Evolutionary conservation across 2,888 invertebrate genomes (phyloP), one percentile per base, ranked within the genome.

Genomic region (Xanthorhoe spadicearia): DNA sequence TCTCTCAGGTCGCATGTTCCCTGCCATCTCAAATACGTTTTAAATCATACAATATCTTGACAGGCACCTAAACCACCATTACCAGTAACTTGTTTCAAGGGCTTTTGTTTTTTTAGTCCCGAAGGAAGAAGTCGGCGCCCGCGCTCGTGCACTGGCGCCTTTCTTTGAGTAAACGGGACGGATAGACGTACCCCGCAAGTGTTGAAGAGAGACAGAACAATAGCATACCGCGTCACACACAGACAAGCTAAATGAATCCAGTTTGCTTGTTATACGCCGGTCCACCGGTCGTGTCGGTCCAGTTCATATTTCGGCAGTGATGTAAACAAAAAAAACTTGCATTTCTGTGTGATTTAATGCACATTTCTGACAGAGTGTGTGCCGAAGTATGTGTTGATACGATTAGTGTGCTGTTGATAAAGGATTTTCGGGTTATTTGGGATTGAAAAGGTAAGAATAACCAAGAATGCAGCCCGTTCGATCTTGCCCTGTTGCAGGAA

Each of bases 401-500:
- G 78, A 76, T 54, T 68, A 69, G 68, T 77, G 72, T 57, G 70
- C 72, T 72, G 78, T 71, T 74, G 63, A 62, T 57, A 56, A 66
- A 72, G 76, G 78, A 77, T 78, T 75, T 77, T 72, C 71, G 59
- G 73, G 80, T 76, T 74, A 79, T 83, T 79, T 70, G 71, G 75
- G 74, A 75, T 75, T 76, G 70, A 79, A 81, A 83, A 83, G 92
- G 92, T 92, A 89, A 91, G 89, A 85, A 85, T 86, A 85, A 84
- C 83, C 82, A 87, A 90, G 89, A 91, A 91, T 90, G 90, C 87
- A 90, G 85, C 79, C 79, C 83, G 82, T 85, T 84, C 88, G 86
- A 88, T 90, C 89, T 87, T 86, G 88, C 89, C 90, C 90, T 90
- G 89, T 89, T 82, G 81, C 78, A 88, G 88, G 92, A 92, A 92